phyloP scores from a whole-genome alignment of 1,140 invertebrate genomes.

The Bemisia tabaci region DNA sequence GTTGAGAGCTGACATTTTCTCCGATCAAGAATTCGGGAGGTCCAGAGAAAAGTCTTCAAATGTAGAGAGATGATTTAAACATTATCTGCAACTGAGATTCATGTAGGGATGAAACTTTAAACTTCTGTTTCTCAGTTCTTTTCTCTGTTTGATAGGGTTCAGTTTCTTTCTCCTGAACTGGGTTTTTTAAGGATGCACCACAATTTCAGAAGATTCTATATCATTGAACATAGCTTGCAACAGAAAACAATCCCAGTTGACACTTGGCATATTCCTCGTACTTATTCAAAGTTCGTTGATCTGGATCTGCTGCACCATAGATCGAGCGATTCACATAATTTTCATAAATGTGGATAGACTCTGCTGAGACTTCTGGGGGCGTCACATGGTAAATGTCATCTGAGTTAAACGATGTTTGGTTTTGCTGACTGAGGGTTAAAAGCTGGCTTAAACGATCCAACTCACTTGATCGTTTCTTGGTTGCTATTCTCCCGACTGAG shows the following conservation, averaged over 20 bases:
- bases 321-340: not conserved
- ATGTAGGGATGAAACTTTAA: no score
- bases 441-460: not conserved
- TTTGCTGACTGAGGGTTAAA: not conserved
- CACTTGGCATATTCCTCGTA: not conserved
- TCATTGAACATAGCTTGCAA: no score
- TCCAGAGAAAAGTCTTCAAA: no score
- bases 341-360: not conserved
- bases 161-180: no score
- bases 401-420: not conserved
- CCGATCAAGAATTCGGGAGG: no score
- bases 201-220: no score
- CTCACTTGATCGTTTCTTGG: not conserved
- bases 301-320: not conserved
- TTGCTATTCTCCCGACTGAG: not conserved
- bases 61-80: no score
- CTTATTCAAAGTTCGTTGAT: not conserved
- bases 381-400: not conserved
- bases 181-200: no score
- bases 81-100: no score
- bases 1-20: no score
- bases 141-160: no score
- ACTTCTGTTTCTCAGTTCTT: no score
- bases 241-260: not conserved
- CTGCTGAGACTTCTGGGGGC: not conserved